Conservation (phyloP, 2,888 invertebrate species). For the Muscina levida region DNA sequence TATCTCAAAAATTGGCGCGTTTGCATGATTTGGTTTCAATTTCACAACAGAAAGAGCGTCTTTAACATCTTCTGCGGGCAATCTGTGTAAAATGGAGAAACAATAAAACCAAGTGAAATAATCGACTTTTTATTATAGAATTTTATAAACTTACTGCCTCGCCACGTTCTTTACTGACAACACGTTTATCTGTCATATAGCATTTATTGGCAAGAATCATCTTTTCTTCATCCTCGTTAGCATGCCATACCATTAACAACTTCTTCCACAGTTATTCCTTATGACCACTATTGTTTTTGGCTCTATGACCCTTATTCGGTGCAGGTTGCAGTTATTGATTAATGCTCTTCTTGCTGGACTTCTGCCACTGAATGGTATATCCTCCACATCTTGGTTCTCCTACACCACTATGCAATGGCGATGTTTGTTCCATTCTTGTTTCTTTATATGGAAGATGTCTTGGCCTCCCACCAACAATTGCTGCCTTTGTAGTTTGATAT, state of each 20-base stretch:
- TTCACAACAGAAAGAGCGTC: conserved; percentile 83
- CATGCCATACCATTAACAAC: conserved; percentile 87
- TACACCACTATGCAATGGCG: too few relatives aligned
- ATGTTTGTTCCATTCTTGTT: too few relatives aligned
- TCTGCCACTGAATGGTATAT: not conserved
- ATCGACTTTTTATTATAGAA: not conserved
- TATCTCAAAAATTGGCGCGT: conserved; percentile 76
- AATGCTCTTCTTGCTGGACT: not conserved
- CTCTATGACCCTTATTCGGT: too few relatives aligned
- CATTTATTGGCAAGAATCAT: conserved; percentile 99
- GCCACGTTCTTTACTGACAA: conserved; percentile 95
- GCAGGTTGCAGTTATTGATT: too few relatives aligned
- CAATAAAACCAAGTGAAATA: conserved; percentile 31
- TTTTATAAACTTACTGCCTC: conserved; percentile 87
- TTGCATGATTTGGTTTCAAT: conserved; percentile 76
- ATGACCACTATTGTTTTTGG: too few relatives aligned
- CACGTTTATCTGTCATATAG: conserved; percentile 97
- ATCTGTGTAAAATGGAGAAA: conserved; percentile 88
- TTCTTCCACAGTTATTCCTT: too few relatives aligned
- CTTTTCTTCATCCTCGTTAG: conserved; percentile 98
- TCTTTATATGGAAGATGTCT: too few relatives aligned
- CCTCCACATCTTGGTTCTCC: too few relatives aligned
- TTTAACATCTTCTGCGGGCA: conserved; percentile 85
- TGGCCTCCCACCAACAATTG: too few relatives aligned
- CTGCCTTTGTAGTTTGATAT: too few relatives aligned